A percentile compares a stretch with the other conserved stretches of the same genome.
Conservation (phyloP, 1,140 invertebrate genomes). For the Episyrphus balteatus region DNA sequence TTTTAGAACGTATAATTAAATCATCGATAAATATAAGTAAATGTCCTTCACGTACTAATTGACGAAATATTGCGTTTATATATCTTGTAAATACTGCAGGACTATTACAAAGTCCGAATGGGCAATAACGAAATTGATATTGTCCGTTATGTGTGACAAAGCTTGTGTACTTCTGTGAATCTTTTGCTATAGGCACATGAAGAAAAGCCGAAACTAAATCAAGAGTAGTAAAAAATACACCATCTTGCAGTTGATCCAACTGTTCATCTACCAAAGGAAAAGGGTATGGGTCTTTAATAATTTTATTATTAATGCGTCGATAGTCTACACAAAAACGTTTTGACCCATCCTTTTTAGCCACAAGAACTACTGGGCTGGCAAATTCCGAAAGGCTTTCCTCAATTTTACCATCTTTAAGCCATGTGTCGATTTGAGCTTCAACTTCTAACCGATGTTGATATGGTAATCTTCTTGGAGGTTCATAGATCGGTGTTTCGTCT, state of each 20-base stretch:
- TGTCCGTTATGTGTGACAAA: slow-evolving; percentile 33
- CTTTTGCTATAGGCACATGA: slow-evolving; percentile 14
- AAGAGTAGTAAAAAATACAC: slow-evolving; percentile 15
- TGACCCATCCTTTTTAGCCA: slow-evolving; percentile 39
- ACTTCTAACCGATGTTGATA: slow-evolving; percentile 18
- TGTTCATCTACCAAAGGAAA: slow-evolving; percentile 26
- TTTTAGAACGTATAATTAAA: not conserved
- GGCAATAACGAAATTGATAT: slow-evolving; percentile 41
- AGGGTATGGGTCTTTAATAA: slow-evolving; percentile 24
- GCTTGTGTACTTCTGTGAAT: slow-evolving; percentile 17
- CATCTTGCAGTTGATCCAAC: slow-evolving; percentile 13
- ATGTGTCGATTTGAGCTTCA: slow-evolving; percentile 22
- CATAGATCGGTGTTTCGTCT: slow-evolving; percentile 17
- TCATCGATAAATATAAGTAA: slow-evolving; percentile 1
- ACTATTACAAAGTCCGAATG: slow-evolving; percentile 22
- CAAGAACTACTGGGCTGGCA: slow-evolving; percentile 37
- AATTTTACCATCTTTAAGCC: slow-evolving; percentile 23
- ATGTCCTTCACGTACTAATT: not conserved
- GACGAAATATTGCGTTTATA: slow-evolving; percentile 9
- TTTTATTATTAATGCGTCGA: slow-evolving; percentile 36
- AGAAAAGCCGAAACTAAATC: slow-evolving; percentile 19
- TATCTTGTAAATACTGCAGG: slow-evolving; percentile 19
- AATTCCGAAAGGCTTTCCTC: slow-evolving; percentile 28
- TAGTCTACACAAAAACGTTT: slow-evolving; percentile 43
- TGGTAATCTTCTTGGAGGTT: slow-evolving; percentile 20